Evolutionary conservation across 2,113 vertebrate species (phyloP).

Genomic region (Lanius collurio): DNA sequence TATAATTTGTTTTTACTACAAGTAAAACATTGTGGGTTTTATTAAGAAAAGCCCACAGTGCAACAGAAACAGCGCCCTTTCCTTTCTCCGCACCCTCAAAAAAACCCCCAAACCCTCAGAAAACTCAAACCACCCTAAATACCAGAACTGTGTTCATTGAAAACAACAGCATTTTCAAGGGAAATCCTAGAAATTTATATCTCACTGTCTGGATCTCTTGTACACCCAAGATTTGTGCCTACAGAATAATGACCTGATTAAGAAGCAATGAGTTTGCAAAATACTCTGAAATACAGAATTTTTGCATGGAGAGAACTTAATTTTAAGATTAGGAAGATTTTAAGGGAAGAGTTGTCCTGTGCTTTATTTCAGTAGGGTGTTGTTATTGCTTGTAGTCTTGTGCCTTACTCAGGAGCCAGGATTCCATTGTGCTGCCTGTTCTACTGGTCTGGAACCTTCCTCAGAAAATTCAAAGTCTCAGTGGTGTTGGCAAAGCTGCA

Average conservation of each 20-base stretch:
- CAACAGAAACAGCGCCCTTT: background rate
- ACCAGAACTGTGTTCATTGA: background rate
- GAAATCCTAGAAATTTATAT: background rate
- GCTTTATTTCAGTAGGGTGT: background rate
- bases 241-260: background rate
- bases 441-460: background rate
- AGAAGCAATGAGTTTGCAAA: background rate
- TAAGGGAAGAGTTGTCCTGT: background rate
- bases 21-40: background rate
- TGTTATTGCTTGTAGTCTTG: background rate
- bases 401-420: background rate
- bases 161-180: background rate
- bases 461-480: background rate
- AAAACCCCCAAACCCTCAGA: too few relatives aligned
- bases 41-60: background rate
- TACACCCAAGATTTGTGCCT: too few relatives aligned
- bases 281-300: background rate
- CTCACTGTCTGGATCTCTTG: rapidly evolving
- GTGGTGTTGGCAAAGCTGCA: background rate
- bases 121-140: background rate
- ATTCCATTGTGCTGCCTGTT: background rate
- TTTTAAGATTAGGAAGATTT: background rate
- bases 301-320: background rate
- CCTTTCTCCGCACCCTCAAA: background rate
- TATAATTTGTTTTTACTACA: background rate